A percentile compares a stretch with the other conserved stretches of the same genome.
phyloP scores from a whole-genome alignment of 2,113 vertebrate species.

The Heterotilapia buettikoferi region DNA sequence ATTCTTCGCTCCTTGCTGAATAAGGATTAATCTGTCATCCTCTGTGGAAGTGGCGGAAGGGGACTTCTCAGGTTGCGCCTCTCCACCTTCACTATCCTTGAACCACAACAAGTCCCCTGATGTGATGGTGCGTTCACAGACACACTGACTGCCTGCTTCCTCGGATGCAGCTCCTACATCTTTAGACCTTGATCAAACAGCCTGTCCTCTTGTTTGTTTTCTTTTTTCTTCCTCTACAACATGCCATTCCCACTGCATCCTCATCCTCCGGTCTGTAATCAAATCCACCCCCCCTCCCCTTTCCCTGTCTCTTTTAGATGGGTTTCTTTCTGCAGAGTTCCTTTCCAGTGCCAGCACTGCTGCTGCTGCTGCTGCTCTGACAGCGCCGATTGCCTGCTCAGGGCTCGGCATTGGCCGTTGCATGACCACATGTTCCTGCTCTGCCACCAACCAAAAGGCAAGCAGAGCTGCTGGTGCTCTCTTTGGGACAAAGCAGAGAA shows the following conservation, averaged over 20 bases:
- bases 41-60: background rate
- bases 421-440: conserved; percentile 58
- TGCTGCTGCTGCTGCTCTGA: conserved; percentile 9
- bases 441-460: conserved; percentile 56
- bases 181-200: conserved; percentile 18
- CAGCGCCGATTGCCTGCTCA: conserved; percentile 10
- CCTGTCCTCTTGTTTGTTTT: conserved; percentile 21
- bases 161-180: conserved; percentile 40
- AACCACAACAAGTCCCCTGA: conserved; percentile 39
- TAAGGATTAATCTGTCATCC: conserved; percentile 54
- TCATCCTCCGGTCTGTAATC: conserved; percentile 25
- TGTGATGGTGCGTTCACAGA: conserved; percentile 9
- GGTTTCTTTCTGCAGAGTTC: conserved; percentile 45
- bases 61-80: conserved; percentile 38
- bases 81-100: conserved; percentile 61
- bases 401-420: conserved; percentile 52
- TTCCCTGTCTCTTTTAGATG: background rate
- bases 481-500: conserved; percentile 15
- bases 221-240: conserved; percentile 21
- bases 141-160: background rate
- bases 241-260: conserved; percentile 34
- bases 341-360: conserved; percentile 27
- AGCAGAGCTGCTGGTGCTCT: conserved; percentile 19
- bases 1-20: conserved; percentile 35
- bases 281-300: background rate